phyloP scores from a whole-genome alignment of 1,140 invertebrate species.

The Achatina immaculata region DNA sequence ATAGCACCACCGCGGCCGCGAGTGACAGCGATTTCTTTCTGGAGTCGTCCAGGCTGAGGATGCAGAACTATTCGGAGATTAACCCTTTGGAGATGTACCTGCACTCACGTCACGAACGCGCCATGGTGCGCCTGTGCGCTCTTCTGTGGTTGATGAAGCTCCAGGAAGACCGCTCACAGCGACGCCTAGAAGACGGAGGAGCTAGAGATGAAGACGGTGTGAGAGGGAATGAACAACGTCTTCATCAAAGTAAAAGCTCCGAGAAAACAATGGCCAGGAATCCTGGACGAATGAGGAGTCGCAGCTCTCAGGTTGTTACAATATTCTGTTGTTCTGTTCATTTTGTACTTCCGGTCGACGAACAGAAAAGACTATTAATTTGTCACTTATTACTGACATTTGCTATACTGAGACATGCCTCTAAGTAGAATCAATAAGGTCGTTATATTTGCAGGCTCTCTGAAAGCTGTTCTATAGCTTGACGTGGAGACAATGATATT shows the following conservation, averaged over 20 bases:
- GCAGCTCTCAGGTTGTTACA: not conserved
- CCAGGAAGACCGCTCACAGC: slow-evolving; percentile 51
- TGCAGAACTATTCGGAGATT: not conserved
- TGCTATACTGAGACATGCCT: no score
- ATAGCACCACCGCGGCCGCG: not conserved
- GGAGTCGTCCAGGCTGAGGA: slow-evolving; percentile 31
- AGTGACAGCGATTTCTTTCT: slow-evolving; percentile 12
- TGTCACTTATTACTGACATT: no score
- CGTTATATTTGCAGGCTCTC: no score
- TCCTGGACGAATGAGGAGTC: not conserved
- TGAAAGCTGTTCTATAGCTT: no score
- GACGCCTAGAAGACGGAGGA: not conserved
- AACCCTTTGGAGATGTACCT: slow-evolving; percentile 52
- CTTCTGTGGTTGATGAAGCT: slow-evolving; percentile 66
- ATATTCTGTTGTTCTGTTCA: not conserved
- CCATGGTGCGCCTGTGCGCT: slow-evolving; percentile 64
- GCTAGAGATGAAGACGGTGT: not conserved
- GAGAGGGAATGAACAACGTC: not conserved
- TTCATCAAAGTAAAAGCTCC: not conserved
- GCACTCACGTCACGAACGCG: slow-evolving; percentile 55
- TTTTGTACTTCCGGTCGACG: no score
- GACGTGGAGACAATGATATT: no score
- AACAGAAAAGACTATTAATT: no score
- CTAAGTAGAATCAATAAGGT: no score
- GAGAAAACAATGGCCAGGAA: not conserved